Evolutionary conservation across 2,888 invertebrate genomes (phyloP), one percentile per base, ranked within the genome.

Genomic region (Glaucopsyche alexis): DNA sequence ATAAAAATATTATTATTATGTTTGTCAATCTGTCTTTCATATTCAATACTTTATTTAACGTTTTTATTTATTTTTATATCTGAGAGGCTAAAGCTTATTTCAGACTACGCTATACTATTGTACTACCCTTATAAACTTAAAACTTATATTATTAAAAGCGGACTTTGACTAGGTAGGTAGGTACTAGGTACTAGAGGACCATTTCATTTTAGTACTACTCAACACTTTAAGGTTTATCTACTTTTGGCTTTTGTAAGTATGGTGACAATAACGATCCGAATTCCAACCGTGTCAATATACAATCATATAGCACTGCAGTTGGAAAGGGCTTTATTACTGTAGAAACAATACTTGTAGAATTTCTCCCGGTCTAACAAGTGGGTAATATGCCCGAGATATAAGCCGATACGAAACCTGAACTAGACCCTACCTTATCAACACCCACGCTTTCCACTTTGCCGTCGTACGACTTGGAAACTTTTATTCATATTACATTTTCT

Each of bases 341-440:
- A 60, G 60, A 29, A 60, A 60, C 60, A 60, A 60, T 60, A 49
- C 47, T 29, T 47, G 55, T 47, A 55, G 47, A 49, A 72, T 77
- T 76, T 77, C 77, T 76, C 77, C 13, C 60, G 13, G 60, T 75
- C 72, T 4, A 74, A 74, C 71, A 72, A 75, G 72, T 76, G 71
- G 72, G 73, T 72, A 75, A 72, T 72, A 73, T 55, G 71, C 72
- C 72, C 74, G 73, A 75, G 75, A 77, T 82, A 81, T 80, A 81
- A 81, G 82, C 82, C 84, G 83, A 85, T 85, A 85, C 81, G 80
- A 78, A 84, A 84, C 82, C 84, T 82, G 83, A 82, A 84, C 83
- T 81, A 82, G 82, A 82, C 78, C 83, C 84, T 85, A 87, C 86
- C 86, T 87, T 85, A 81, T 80, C 82, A 79, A 78, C 85, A 84